Evolutionary conservation across 2,888 invertebrate species (phyloP).

Genomic region (Augochlorella aurata): DNA sequence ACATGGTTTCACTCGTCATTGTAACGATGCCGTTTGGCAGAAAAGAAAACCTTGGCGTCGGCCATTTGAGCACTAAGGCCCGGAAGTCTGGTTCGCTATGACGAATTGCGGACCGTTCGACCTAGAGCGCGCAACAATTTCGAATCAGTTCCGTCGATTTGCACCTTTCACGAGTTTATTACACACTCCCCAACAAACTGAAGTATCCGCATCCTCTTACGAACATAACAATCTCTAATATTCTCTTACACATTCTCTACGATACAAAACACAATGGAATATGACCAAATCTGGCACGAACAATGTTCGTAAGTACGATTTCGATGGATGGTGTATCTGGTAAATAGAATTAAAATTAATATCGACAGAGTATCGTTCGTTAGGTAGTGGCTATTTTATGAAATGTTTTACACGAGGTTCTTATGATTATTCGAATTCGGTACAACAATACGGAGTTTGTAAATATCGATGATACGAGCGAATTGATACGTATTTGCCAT

Average conservation of each 20-base stretch:
- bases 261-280: not conserved
- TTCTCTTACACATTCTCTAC: not conserved
- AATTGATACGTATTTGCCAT: not conserved
- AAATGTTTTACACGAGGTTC: not conserved
- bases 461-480: not conserved
- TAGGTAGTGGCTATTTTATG: not conserved
- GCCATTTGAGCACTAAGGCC: slow-evolving; percentile 67
- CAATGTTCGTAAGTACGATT: not conserved
- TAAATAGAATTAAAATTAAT: not conserved
- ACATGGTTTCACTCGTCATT: slow-evolving; percentile 57
- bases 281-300: not conserved
- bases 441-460: not conserved
- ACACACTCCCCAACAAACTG: not conserved
- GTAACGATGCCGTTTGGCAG: slow-evolving; percentile 55
- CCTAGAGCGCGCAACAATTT: slow-evolving; percentile 43
- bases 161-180: not conserved
- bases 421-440: not conserved
- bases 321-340: not conserved
- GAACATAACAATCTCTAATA: not conserved
- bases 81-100: slow-evolving; percentile 57
- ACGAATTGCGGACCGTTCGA: slow-evolving; percentile 42
- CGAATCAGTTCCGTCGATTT: slow-evolving; percentile 21
- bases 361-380: not conserved
- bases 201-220: not conserved
- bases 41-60: slow-evolving; percentile 61